phyloP scores from a whole-genome alignment of 1,140 invertebrate genomes.

The Maniola jurtina region DNA sequence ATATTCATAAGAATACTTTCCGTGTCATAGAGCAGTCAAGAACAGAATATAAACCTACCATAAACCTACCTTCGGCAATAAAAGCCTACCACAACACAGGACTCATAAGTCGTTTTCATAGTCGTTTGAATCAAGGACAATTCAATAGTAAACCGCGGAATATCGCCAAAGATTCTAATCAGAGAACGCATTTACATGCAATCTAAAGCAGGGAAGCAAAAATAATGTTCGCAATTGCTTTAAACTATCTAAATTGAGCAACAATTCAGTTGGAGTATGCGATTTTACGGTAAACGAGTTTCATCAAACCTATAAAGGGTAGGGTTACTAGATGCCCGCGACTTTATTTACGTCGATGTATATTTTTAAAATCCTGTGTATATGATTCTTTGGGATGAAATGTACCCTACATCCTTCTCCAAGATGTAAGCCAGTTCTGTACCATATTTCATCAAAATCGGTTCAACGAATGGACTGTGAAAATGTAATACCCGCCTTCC shows the following conservation, averaged over 20 bases:
- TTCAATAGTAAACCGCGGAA: background rate
- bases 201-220: constrained; percentile 17
- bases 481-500: no score
- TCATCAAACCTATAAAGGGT: no score
- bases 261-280: background rate
- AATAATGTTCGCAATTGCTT: background rate
- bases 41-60: background rate
- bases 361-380: no score
- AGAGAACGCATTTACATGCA: background rate
- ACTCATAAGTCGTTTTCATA: background rate
- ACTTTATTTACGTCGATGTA: no score
- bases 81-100: background rate
- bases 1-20: background rate
- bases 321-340: no score
- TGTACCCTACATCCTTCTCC: no score
- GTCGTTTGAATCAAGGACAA: background rate
- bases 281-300: background rate
- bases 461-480: no score
- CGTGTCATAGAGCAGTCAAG: background rate
- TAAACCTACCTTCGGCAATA: background rate
- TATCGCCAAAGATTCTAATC: background rate
- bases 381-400: no score
- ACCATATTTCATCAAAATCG: no score
- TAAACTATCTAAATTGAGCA: background rate
- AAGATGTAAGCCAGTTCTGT: no score